Base-by-base conservation (phyloP, 1,140 invertebrate genomes). In the Zaprionus lachaisei region DNA sequence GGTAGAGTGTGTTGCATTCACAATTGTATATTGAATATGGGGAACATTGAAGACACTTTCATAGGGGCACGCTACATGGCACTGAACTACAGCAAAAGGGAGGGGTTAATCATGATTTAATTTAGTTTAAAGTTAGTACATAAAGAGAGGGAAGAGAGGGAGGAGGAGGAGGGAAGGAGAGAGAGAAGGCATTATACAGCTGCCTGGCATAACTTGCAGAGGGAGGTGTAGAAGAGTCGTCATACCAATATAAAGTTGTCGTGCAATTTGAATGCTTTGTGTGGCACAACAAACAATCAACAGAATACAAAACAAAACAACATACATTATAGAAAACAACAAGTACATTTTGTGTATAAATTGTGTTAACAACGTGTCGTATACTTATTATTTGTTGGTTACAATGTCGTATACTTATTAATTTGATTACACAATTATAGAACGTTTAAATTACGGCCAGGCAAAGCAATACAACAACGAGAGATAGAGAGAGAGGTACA, bases 381-480 rank as follows among this genome's bases (percentile, higher is more conserved):
- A 89, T 89, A 89, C 81, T 89, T 89, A 89, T 17, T 47, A 47
- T 47, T 47, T 44, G 5, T 76, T 80, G 72, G 47, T 77, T 77
- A 83, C 77, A 84, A 77, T 84, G 79, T 34, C 38, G 70, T 78
- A 87, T 87, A 87, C 77, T 87, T 87, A 87, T 34, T 34, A 34
- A 11, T 3, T 79, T 82, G 72, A 38, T 77, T 77, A 81, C 77
- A 84, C 80, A 90, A 81, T 81, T 72, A 34, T 34, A 85, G 80
- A 89, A 87, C 84, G 87, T 92, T 92, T 90, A 91, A 89, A 91
- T 89, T 90, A 92, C 89, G 81, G 80, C 92, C 91, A 92, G 92
- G 92, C 92, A 93, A 92, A 93, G 92, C 92, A 93, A 93, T 93
- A 93, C 91, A 91, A 92, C 85, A 91, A 84, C 79, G 76, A 77